phyloP scores from a whole-genome alignment of 2,888 invertebrate species.

The Baccha elongata region DNA sequence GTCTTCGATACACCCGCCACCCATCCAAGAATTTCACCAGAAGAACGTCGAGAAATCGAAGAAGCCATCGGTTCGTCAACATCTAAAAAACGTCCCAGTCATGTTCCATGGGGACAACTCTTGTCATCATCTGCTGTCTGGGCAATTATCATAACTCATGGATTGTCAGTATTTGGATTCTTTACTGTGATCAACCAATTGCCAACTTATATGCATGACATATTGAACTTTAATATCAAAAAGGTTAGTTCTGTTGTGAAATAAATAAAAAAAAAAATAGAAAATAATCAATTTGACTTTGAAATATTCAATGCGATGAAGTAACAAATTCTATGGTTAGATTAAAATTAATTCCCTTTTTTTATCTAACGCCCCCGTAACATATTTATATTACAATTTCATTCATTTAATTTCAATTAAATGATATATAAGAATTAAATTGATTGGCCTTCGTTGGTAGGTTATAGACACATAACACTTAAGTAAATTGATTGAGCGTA shows the following conservation, averaged over 20 bases:
- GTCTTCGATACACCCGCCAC: constrained; percentile 91
- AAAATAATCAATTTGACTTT: constrained; percentile 51
- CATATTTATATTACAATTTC: not conserved
- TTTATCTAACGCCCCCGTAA: constrained; percentile 52
- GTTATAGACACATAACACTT: constrained; percentile 2
- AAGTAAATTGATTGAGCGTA: constrained; percentile 24
- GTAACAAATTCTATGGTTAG: constrained; percentile 8
- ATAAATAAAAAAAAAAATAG: not conserved
- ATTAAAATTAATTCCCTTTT: constrained; percentile 13
- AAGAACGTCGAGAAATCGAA: constrained; percentile 89
- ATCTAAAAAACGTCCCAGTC: constrained; percentile 84
- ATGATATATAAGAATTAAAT: constrained; percentile 43
- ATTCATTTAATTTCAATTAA: constrained; percentile 51
- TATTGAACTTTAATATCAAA: constrained; percentile 90
- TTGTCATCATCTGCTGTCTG: constrained; percentile 90
- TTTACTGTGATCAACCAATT: constrained; percentile 94
- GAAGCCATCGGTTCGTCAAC: constrained; percentile 87
- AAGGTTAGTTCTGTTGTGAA: constrained; percentile 84
- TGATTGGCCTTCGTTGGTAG: constrained; percentile 34
- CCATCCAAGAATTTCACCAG: constrained; percentile 90
- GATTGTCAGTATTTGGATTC: constrained; percentile 93
- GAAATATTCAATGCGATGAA: constrained; percentile 28
- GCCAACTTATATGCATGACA: constrained; percentile 92
- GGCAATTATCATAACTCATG: constrained; percentile 93
- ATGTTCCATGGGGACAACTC: constrained; percentile 90